Evolutionary conservation across 1,140 invertebrate species (phyloP).

Genomic region (Zaprionus ornatus): DNA sequence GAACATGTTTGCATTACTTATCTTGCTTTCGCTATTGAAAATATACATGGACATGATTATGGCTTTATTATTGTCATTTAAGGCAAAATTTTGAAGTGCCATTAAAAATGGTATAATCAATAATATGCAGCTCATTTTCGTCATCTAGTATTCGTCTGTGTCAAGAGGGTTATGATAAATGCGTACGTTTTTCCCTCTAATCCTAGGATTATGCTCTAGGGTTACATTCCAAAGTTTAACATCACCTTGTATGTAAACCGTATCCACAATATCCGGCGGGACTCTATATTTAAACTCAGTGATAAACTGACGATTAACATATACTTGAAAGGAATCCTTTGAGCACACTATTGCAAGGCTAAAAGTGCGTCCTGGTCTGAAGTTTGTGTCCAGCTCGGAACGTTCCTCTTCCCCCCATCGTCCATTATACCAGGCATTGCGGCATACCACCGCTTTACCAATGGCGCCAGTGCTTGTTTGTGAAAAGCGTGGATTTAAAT

Average conservation of each 20-base stretch:
- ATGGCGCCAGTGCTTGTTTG: constrained; percentile 69
- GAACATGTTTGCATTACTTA: neutral
- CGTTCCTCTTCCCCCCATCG: constrained; percentile 84
- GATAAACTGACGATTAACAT: constrained; percentile 83
- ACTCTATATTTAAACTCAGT: constrained; percentile 83
- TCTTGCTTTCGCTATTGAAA: neutral
- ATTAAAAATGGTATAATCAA: neutral
- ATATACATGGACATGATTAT: constrained; percentile 11
- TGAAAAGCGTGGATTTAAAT: constrained; percentile 88
- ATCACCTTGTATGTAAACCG: constrained; percentile 85
- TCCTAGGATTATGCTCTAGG: constrained; percentile 58
- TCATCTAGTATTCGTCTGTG: constrained; percentile 47
- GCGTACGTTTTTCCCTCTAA: constrained; percentile 62
- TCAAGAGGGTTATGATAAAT: constrained; percentile 69
- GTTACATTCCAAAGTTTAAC: constrained; percentile 80
- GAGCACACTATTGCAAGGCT: constrained; percentile 80
- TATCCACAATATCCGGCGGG: constrained; percentile 75
- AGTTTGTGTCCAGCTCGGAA: constrained; percentile 83
- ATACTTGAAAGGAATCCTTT: constrained; percentile 81
- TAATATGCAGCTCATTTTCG: neutral
- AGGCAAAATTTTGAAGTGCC: constrained; percentile 27
- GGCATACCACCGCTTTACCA: constrained; percentile 83
- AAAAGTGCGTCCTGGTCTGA: constrained; percentile 84
- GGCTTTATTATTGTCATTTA: constrained; percentile 61
- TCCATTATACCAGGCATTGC: constrained; percentile 85